These are phyloP conservation scores for Aramus guarauna DNA, from an alignment of 2,113 vertebrate genomes.

Conservation along the genomic window DNA sequence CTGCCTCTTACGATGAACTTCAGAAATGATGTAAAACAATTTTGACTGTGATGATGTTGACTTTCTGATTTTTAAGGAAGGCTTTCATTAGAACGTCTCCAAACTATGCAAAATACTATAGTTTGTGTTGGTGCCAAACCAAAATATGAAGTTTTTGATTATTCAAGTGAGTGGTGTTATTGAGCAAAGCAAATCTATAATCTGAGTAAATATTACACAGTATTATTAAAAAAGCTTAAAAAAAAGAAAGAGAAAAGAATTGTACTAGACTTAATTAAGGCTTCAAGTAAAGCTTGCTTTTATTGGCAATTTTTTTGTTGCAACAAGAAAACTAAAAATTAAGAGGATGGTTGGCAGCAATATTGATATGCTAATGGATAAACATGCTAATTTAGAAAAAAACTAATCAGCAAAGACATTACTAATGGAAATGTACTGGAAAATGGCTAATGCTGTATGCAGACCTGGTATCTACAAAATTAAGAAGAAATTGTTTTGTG, in stretches of 20 bases:
- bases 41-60: not conserved
- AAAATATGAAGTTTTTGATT: constrained; percentile 66
- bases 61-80: not conserved
- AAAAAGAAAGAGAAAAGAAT: constrained; percentile 72
- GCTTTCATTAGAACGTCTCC: constrained; percentile 6
- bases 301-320: constrained; percentile 82
- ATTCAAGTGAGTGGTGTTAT: constrained; percentile 66
- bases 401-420: constrained; percentile 84
- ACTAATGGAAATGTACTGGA: constrained; percentile 85
- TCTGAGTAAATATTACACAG: constrained; percentile 77
- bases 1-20: not conserved
- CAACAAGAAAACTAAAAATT: constrained; percentile 83
- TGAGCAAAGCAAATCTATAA: constrained; percentile 75
- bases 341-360: constrained; percentile 83
- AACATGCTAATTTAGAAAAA: constrained; percentile 84
- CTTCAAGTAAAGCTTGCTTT: constrained; percentile 82
- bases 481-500: constrained; percentile 71
- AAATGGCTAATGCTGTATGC: constrained; percentile 81
- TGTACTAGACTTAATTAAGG: constrained; percentile 80
- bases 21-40: not conserved
- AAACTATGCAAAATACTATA: constrained; percentile 1
- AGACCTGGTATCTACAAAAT: constrained; percentile 77
- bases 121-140: constrained; percentile 27
- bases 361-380: constrained; percentile 87
- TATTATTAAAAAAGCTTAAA: constrained; percentile 73